phyloP scores from a whole-genome alignment of 2,797 vertebrate genomes.

The Phylloscopus collybita region DNA sequence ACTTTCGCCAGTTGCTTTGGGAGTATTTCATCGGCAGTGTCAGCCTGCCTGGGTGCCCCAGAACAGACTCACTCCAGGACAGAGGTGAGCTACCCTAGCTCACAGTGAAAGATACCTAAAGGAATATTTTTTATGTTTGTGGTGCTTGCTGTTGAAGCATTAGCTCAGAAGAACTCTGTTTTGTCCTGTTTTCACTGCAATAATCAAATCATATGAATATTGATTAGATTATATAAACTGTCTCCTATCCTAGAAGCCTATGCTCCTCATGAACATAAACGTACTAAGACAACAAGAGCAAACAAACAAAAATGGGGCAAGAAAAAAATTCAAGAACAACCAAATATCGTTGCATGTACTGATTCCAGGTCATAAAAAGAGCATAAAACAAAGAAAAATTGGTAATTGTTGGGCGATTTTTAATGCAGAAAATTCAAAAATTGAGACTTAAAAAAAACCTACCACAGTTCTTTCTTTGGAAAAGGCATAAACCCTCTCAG shows the following conservation, averaged over 20 bases:
- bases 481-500: neutral
- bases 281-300: neutral
- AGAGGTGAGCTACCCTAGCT: neutral
- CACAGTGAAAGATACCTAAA: neutral
- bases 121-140: neutral
- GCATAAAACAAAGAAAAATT: neutral
- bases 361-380: neutral
- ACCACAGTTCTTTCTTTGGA: neutral
- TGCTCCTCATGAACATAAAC: neutral
- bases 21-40: neutral
- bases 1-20: neutral
- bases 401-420: fast-evolving
- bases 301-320: neutral
- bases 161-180: neutral
- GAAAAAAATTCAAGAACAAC: neutral
- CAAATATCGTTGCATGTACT: neutral
- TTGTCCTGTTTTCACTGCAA: neutral
- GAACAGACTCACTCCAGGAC: neutral
- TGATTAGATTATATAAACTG: neutral
- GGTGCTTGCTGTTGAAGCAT: neutral
- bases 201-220: neutral
- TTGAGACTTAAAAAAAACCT: fast-evolving
- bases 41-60: neutral
- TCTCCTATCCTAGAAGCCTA: neutral
- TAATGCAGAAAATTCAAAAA: neutral